phyloP scores from a whole-genome alignment of 2,113 vertebrate genomes.

The Oostethus manadensis region DNA sequence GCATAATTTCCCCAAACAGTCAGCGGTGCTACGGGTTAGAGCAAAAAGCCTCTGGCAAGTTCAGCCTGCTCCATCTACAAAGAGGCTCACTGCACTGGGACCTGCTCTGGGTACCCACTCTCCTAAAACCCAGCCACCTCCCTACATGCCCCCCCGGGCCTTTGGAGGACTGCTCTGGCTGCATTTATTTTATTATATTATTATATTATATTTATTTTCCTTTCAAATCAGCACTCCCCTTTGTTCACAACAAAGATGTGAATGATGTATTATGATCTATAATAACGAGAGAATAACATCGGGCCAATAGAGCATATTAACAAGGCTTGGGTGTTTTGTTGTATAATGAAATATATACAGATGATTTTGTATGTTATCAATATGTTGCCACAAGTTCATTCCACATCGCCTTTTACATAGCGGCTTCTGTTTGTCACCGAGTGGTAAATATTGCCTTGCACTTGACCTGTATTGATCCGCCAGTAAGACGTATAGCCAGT shows the following conservation, averaged over 20 bases:
- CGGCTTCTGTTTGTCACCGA: constrained; percentile 21
- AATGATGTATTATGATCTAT: constrained; percentile 32
- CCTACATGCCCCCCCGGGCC: constrained; percentile 53
- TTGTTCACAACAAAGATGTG: constrained; percentile 46
- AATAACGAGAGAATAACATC: constrained; percentile 40
- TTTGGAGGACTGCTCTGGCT: constrained; percentile 52
- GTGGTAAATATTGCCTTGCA: constrained; percentile 56
- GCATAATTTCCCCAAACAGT: constrained; percentile 68
- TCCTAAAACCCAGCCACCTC: constrained; percentile 41
- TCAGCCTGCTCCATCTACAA: constrained; percentile 64
- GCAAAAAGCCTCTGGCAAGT: constrained; percentile 66
- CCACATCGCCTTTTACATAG: constrained; percentile 18
- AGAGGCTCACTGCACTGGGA: constrained; percentile 63
- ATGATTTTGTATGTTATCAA: neutral
- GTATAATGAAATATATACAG: neutral
- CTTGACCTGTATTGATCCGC: constrained; percentile 62
- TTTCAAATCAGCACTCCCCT: constrained; percentile 49
- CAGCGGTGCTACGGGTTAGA: constrained; percentile 59
- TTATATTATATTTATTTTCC: no score
- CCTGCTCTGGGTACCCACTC: constrained; percentile 57
- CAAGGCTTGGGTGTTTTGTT: constrained; percentile 6
- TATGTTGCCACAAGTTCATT: constrained; percentile 6
- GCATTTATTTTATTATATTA: constrained; percentile 61
- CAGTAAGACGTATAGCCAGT: constrained; percentile 44
- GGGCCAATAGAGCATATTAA: constrained; percentile 15